A percentile compares a stretch with the other conserved stretches of the same genome.
phyloP scores from a whole-genome alignment of 2,797 vertebrate species.

The Mormyrus proboscirostris region DNA sequence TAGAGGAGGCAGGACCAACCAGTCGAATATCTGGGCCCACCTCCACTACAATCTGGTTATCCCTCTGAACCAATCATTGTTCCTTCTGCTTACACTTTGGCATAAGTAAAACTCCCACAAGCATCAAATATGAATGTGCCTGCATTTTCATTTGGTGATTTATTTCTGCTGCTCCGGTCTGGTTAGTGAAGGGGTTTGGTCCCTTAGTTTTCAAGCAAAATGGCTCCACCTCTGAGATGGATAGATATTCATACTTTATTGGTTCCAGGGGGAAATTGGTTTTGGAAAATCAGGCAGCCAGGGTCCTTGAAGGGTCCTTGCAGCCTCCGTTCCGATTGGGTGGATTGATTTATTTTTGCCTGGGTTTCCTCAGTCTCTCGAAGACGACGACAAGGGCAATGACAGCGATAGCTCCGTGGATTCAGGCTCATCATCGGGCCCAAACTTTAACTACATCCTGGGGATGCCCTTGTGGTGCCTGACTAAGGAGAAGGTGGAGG shows the following conservation, averaged over 20 bases:
- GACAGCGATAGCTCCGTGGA: slow-evolving; percentile 80
- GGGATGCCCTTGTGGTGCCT: slow-evolving; percentile 97
- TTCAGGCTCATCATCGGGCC: slow-evolving; percentile 78
- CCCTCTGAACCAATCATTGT: background rate
- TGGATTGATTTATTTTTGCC: background rate
- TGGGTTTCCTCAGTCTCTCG: slow-evolving; percentile 50
- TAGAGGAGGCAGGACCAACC: background rate
- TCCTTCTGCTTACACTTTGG: background rate
- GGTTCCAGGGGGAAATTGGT: background rate
- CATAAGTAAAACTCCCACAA: background rate
- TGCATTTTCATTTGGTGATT: background rate
- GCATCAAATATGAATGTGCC: background rate
- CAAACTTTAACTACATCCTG: slow-evolving; percentile 97
- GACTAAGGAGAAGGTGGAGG: slow-evolving; percentile 94
- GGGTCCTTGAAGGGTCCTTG: background rate
- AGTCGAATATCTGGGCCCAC: background rate
- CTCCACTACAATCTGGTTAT: background rate
- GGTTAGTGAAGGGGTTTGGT: background rate
- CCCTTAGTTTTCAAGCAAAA: background rate
- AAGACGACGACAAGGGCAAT: slow-evolving; percentile 76
- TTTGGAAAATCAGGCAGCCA: background rate
- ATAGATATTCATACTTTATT: background rate
- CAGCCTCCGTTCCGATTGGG: background rate
- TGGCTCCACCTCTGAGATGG: background rate
- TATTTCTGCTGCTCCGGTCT: background rate